Percentiles rank a stretch among this genome's conserved stretches.
These are phyloP conservation scores for Lethenteron reissneri DNA, from an alignment of 2,113 vertebrate genomes.

Conservation along the genomic window DNA sequence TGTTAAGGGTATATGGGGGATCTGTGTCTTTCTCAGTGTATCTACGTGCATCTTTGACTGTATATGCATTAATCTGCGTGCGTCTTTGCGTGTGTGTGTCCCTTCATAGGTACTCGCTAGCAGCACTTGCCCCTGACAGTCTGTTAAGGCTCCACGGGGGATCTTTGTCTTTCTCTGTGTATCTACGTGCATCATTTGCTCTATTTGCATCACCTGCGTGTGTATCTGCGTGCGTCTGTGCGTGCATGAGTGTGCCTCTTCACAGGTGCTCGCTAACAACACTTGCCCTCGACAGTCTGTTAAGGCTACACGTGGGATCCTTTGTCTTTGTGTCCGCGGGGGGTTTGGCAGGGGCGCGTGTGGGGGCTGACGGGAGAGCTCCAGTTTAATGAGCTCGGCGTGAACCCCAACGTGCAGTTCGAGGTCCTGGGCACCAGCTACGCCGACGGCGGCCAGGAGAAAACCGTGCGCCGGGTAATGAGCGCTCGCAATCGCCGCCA, in stretches of 20 bases:
- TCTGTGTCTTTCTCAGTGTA: not conserved
- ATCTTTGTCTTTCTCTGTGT: too few species aligned
- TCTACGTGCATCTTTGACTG: not conserved
- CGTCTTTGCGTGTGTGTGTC: not conserved
- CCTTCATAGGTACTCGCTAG: not conserved
- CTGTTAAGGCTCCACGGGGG: too few species aligned
- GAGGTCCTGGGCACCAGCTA: slow-evolving; percentile 97
- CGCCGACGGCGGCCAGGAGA: slow-evolving; percentile 77
- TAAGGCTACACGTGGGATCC: too few species aligned
- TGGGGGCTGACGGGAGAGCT: slow-evolving; percentile 70
- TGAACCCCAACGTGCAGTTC: slow-evolving; percentile 83
- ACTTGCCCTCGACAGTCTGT: too few species aligned
- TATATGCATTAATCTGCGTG: not conserved
- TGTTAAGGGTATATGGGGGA: not conserved
- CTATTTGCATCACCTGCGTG: too few species aligned
- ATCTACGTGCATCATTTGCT: too few species aligned
- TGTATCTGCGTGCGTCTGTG: too few species aligned
- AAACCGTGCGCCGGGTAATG: slow-evolving; percentile 73
- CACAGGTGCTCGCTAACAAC: too few species aligned
- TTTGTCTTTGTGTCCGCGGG: too few species aligned
- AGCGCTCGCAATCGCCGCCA: not conserved
- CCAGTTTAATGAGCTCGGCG: slow-evolving; percentile 75
- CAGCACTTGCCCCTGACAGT: too few species aligned
- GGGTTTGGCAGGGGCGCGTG: slow-evolving; percentile 41
- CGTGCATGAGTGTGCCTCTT: too few species aligned